Conservation (phyloP, 2,797 vertebrate genomes). For the Typhlichthys subterraneus region DNA sequence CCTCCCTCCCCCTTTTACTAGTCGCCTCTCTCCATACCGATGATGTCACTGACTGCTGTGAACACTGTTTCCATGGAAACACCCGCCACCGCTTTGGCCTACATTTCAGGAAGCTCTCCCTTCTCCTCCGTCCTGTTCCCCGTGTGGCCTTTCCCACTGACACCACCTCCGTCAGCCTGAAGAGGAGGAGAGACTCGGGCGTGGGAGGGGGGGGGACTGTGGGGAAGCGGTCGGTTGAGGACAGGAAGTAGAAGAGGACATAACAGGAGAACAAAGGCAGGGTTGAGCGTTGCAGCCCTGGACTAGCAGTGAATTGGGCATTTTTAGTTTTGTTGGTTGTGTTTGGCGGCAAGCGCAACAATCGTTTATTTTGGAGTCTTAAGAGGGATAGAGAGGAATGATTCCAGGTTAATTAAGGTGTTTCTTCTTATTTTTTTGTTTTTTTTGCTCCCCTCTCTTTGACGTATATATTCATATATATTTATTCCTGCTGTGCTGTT, state of each 20-base stretch:
- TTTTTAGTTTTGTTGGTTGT: constrained; percentile 27
- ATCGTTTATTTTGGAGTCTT: constrained; percentile 46
- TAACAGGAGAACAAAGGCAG: constrained; percentile 52
- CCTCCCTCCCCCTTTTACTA: constrained; percentile 15
- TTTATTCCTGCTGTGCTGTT: constrained; percentile 79
- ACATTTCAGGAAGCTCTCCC: constrained; percentile 89
- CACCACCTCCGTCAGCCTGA: constrained; percentile 20
- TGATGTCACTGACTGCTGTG: constrained; percentile 88
- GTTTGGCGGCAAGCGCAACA: constrained; percentile 44
- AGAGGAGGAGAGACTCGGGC: background rate
- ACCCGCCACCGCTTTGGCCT: constrained; percentile 86
- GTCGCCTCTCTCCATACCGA: constrained; percentile 78
- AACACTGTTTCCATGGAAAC: constrained; percentile 92
- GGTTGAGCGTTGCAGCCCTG: constrained; percentile 47
- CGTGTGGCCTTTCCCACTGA: background rate
- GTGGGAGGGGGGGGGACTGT: constrained; percentile 5
- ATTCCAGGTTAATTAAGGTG: constrained; percentile 45
- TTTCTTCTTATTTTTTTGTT: constrained; percentile 33
- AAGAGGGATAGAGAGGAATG: constrained; percentile 42
- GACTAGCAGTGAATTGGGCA: constrained; percentile 13
- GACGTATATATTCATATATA: constrained; percentile 62
- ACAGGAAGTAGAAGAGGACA: constrained; percentile 65
- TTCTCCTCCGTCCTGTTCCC: constrained; percentile 55
- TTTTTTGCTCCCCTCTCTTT: constrained; percentile 57
- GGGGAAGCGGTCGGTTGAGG: constrained; percentile 49